Percentiles rank a stretch among this genome's conserved stretches.
These are phyloP conservation scores for Onchidella celtica DNA, from an alignment of 2,888 invertebrate genomes.

Conservation along the genomic window DNA sequence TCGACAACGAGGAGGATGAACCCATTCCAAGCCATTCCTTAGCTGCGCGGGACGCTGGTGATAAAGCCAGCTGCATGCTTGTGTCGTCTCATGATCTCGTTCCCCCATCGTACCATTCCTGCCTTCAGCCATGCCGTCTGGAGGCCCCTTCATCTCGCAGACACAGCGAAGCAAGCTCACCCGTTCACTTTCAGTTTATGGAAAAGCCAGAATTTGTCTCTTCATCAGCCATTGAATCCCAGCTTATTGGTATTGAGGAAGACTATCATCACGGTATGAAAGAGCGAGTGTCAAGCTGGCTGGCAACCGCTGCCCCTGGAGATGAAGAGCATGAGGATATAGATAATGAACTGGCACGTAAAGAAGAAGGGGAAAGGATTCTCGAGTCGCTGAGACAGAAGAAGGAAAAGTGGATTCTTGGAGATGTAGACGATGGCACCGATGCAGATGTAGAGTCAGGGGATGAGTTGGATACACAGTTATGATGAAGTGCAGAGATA, in stretches of 20 bases:
- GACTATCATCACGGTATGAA: conserved; percentile 65
- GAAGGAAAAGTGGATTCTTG: conserved; percentile 11
- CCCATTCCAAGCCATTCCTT: conserved; percentile 59
- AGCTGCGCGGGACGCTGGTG: conserved; percentile 52
- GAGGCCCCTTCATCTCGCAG: conserved; percentile 37
- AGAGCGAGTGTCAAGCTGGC: conserved; percentile 68
- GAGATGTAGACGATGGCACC: conserved; percentile 34
- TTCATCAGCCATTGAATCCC: conserved; percentile 53
- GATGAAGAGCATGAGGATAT: conserved; percentile 50
- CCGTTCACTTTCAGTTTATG: conserved; percentile 69
- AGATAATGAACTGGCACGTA: conserved; percentile 41
- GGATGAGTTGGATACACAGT: conserved; percentile 19
- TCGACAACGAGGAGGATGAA: conserved; percentile 48
- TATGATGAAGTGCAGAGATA: conserved; percentile 1
- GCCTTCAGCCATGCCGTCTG: conserved; percentile 57
- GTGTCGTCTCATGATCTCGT: conserved; percentile 63
- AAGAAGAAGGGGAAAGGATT: conserved; percentile 36
- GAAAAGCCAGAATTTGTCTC: conserved; percentile 53
- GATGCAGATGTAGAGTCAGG: conserved; percentile 50
- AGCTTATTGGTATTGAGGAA: conserved; percentile 65
- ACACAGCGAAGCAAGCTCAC: conserved; percentile 53
- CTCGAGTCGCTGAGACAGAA: conserved; percentile 38
- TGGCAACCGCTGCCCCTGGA: conserved; percentile 54
- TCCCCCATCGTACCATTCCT: conserved; percentile 70
- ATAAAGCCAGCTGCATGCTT: conserved; percentile 62